Conservation (phyloP, 1,140 invertebrate genomes). For the Gerris buenoi region DNA sequence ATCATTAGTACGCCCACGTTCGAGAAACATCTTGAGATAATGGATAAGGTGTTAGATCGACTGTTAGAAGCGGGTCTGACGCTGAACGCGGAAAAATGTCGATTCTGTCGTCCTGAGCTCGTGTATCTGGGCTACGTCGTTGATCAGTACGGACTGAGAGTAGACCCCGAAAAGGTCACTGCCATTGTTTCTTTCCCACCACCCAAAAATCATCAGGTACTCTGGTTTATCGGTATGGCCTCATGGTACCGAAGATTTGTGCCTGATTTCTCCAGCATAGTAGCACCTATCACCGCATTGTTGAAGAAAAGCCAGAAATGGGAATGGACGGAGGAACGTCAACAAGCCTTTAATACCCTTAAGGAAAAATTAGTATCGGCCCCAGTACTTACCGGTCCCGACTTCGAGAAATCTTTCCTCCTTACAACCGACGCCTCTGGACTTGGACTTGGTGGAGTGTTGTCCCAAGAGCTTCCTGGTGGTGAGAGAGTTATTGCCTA, state of each 20-base stretch:
- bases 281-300: conserved; percentile 23
- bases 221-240: conserved; percentile 32
- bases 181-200: conserved; percentile 20
- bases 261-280: conserved; percentile 30
- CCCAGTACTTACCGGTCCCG: no score
- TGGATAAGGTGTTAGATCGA: conserved; percentile 19
- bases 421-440: no score
- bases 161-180: conserved; percentile 7
- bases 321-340: not conserved
- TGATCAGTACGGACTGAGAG: not conserved
- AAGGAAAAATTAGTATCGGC: no score
- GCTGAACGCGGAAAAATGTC: conserved; percentile 25
- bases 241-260: no score
- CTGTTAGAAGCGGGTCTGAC: conserved; percentile 22
- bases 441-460: no score
- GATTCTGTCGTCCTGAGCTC: conserved; percentile 6
- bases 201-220: conserved; percentile 27
- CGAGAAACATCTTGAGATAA: conserved; percentile 20
- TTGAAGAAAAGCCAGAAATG: not conserved
- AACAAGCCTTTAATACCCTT: no score
- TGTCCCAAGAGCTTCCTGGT: no score
- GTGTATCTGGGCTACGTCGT: conserved; percentile 13
- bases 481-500: conserved; percentile 30
- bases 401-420: no score
- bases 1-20: conserved; percentile 18